phyloP scores from a whole-genome alignment of 2,113 vertebrate genomes.

The Poicephalus gulielmi region DNA sequence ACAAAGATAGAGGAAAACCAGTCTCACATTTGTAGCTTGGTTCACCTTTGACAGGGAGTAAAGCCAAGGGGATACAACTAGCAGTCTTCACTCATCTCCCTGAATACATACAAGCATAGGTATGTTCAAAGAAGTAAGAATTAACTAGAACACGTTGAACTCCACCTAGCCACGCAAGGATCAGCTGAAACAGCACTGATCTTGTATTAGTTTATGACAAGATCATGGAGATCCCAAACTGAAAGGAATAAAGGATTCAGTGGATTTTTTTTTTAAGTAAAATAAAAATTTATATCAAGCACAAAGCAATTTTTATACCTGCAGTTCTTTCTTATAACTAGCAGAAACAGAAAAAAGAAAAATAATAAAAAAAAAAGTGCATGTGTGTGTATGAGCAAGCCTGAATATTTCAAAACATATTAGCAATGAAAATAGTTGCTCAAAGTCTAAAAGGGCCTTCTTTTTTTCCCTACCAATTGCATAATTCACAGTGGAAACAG shows the following conservation, averaged over 20 bases:
- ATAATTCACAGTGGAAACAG: background rate
- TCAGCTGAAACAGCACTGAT: background rate
- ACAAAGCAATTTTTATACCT: background rate
- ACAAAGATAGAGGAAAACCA: background rate
- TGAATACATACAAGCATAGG: background rate
- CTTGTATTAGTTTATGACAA: background rate
- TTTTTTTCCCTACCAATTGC: accelerated
- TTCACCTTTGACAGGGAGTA: background rate
- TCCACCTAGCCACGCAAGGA: background rate
- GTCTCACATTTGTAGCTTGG: background rate
- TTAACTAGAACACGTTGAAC: background rate
- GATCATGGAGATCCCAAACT: accelerated
- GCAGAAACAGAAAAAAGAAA: background rate
- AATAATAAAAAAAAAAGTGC: accelerated
- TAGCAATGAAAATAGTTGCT: background rate
- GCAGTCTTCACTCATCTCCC: background rate
- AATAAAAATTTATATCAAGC: background rate
- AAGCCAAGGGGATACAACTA: background rate
- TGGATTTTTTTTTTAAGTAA: background rate
- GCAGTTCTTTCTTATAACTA: background rate
- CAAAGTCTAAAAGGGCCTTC: background rate
- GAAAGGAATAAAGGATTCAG: background rate
- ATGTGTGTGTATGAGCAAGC: background rate
- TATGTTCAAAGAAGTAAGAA: background rate
- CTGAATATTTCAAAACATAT: background rate